A percentile compares a stretch with the other conserved stretches of the same genome.
Evolutionary conservation across 1,140 invertebrate genomes (phyloP).

Genomic region (Steinernema khuongi): DNA sequence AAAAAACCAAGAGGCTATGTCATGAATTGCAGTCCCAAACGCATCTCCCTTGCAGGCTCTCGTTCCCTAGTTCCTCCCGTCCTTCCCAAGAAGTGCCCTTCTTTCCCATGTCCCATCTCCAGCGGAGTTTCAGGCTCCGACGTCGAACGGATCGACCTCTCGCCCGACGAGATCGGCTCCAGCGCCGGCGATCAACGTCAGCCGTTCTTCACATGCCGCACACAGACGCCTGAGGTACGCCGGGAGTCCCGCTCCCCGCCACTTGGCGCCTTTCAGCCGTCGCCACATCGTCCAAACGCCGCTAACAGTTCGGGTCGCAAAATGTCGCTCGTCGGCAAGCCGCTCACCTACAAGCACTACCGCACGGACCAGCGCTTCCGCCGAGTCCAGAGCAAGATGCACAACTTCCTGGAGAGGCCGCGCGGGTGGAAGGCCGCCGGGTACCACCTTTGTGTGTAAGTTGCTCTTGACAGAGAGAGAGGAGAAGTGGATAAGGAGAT

Average conservation of each 20-base stretch:
- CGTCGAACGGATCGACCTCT: constrained; percentile 7
- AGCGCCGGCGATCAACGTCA: background rate
- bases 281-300: background rate
- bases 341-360: constrained; percentile 72
- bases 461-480: constrained; percentile 41
- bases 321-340: constrained; percentile 81
- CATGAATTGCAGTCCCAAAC: no score
- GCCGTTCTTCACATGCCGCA: constrained; percentile 12
- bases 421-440: constrained; percentile 74
- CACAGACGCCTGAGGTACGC: constrained; percentile 11
- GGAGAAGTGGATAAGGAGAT: background rate
- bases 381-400: constrained; percentile 77
- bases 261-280: constrained; percentile 1
- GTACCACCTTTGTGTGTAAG: constrained; percentile 90
- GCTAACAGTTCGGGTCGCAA: constrained; percentile 23
- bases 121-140: background rate
- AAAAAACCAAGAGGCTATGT: no score
- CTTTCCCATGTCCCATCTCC: background rate
- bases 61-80: background rate
- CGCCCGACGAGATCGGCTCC: background rate
- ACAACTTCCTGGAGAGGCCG: constrained; percentile 88
- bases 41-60: no score
- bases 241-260: background rate
- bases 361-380: constrained; percentile 65
- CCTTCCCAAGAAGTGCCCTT: background rate